Evolutionary conservation across 2,113 vertebrate genomes (phyloP), one percentile per base, ranked within the genome.

Genomic region (Vulpes ferrilata): DNA sequence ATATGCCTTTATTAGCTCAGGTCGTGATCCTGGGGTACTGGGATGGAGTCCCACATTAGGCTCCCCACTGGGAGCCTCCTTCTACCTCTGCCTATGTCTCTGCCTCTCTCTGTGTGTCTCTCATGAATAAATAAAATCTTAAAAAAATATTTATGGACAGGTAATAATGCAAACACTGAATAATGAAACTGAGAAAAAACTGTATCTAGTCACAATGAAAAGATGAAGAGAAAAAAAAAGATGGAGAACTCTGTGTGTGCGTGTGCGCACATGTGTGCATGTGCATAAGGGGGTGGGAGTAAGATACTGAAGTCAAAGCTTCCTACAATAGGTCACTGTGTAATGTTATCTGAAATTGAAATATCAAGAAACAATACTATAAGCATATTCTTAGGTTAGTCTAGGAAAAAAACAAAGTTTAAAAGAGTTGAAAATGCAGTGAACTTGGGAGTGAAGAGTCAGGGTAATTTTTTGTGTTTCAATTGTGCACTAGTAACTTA

Each of bases 221-320:
- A 48, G 71, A 57, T 5, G 51, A 88, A 25, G 83, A 35, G 48
- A 38, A 30, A 76, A 43, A 43, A 43, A 43, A 43, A 43, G 6
- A 6, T 43, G 43, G 43, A 87, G 74, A 59, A 25, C 32, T 20
- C 0, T 15, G n/a, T 10, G 22, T 30, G 53, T 53, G 79, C 25
- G 35, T 17, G 20, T 1, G 13, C 5, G 8, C 1, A 1, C 0
- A 30, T 27, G 30, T 9, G 32, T 15, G 22, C 17, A 38, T 51
- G 60, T 20, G n/a, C n/a, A 35, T 15, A 11, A 1, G 13, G 10
- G 7, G 2, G 0, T 48, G 27, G 30, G 69, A n/a, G 7, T 23
- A 78, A 74, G 57, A 67, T 1, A 17, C 65, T 43, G 32, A 19
- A 55, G 38, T 67, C 87, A n/a, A 38, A 76, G 48, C 51, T 15